phyloP scores from a whole-genome alignment of 2,888 invertebrate species.

The Laspeyria flexula region DNA sequence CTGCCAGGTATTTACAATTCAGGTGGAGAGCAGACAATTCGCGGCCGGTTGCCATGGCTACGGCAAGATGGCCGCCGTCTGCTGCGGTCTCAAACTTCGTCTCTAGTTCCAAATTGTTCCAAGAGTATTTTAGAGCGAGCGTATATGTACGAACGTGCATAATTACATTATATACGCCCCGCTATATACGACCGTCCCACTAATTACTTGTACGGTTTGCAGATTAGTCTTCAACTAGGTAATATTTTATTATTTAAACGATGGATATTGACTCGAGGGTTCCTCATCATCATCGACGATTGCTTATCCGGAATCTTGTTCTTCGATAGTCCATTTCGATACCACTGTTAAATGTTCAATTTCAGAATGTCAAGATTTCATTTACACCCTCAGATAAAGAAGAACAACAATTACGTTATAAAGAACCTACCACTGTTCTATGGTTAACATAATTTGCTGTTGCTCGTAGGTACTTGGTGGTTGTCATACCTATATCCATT shows the following conservation, averaged over 20 bases:
- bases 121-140: constrained; percentile 75
- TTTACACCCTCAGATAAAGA: too few relatives aligned
- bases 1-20: constrained; percentile 77
- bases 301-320: too few relatives aligned
- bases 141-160: constrained; percentile 77
- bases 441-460: too few relatives aligned
- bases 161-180: constrained; percentile 79
- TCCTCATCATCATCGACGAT: too few relatives aligned
- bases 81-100: constrained; percentile 82
- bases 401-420: too few relatives aligned
- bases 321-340: too few relatives aligned
- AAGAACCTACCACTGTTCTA: too few relatives aligned
- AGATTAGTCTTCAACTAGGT: constrained; percentile 20
- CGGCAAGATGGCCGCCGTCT: constrained; percentile 83
- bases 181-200: constrained; percentile 77
- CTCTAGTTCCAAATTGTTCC: constrained; percentile 84
- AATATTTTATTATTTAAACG: background rate
- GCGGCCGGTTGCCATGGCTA: constrained; percentile 76
- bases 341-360: too few relatives aligned
- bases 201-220: constrained; percentile 78
- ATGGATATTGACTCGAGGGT: too few relatives aligned
- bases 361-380: too few relatives aligned
- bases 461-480: too few relatives aligned
- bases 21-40: constrained; percentile 79
- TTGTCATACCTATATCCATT: too few relatives aligned